phyloP scores from a whole-genome alignment of 2,888 invertebrate species.

The Netelia inedita region DNA sequence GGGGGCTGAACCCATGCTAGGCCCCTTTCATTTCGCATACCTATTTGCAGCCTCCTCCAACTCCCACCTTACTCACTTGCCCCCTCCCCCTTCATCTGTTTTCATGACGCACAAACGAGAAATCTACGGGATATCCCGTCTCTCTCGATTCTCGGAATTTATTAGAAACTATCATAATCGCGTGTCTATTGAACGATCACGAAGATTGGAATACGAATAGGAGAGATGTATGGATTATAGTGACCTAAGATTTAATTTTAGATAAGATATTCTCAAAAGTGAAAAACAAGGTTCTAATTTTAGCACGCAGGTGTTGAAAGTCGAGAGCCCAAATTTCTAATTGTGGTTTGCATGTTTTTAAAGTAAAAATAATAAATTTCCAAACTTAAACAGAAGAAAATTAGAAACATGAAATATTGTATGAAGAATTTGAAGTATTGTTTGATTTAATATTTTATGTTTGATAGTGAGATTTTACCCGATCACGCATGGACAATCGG shows the following conservation, averaged over 20 bases:
- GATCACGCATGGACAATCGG: not conserved
- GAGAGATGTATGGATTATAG: not conserved
- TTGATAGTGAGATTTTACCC: not conserved
- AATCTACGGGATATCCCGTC: constrained; percentile 42
- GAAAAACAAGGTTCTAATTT: no score
- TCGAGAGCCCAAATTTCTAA: no score
- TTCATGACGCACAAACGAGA: constrained; percentile 50
- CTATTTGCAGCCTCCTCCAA: constrained; percentile 42
- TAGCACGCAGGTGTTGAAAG: no score
- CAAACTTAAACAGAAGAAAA: not conserved
- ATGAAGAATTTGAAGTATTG: not conserved
- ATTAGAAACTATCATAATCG: not conserved
- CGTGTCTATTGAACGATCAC: not conserved
- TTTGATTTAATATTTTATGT: not conserved
- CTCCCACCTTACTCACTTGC: constrained; percentile 23
- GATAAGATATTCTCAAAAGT: no score
- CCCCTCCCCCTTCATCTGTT: constrained; percentile 30
- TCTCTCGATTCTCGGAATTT: constrained; percentile 6
- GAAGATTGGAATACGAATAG: not conserved
- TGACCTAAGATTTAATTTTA: not conserved
- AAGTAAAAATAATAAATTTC: not conserved
- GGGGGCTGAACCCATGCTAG: constrained; percentile 40
- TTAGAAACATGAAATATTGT: not conserved
- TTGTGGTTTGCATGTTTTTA: no score
- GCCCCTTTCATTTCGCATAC: constrained; percentile 64